Evolutionary conservation across 2,113 vertebrate species (phyloP).

Genomic region (Tupaia tana): DNA sequence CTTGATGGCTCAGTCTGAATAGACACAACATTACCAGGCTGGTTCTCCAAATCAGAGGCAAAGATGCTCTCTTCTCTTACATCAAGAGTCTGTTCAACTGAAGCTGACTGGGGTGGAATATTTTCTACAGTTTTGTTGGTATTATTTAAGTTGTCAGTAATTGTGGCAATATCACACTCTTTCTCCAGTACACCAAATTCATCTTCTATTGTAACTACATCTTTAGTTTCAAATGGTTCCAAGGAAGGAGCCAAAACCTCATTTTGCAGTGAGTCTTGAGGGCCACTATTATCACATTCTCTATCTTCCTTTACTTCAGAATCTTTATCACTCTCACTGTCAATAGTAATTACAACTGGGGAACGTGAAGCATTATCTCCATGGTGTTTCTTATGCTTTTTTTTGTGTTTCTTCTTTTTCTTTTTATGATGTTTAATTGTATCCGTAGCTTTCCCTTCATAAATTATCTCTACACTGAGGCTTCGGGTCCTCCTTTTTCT

Average conservation of each 20-base stretch:
- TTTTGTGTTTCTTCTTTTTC: conserved; percentile 95
- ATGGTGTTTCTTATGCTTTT: conserved; percentile 89
- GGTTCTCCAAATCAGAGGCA: conserved; percentile 52
- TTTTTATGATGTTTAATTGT: conserved; percentile 89
- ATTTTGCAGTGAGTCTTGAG: conserved; percentile 66
- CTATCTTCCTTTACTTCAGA: conserved; percentile 69
- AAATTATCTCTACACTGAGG: conserved; percentile 91
- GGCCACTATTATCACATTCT: conserved; percentile 64
- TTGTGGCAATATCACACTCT: conserved; percentile 14
- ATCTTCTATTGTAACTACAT: conserved; percentile 69
- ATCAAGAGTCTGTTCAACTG: conserved; percentile 61
- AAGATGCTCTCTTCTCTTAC: conserved; percentile 62
- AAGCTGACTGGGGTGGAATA: conserved; percentile 51
- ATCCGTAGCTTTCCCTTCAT: conserved; percentile 87
- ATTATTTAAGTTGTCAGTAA: conserved; percentile 55
- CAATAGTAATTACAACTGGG: conserved; percentile 91
- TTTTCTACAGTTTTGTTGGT: conserved; percentile 59
- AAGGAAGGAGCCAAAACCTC: conserved; percentile 62
- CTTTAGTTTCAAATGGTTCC: conserved; percentile 66
- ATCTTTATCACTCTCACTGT: conserved; percentile 91
- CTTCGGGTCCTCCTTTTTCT: conserved; percentile 89
- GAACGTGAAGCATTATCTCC: conserved; percentile 72
- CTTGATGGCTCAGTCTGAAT: conserved; percentile 74
- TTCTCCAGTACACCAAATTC: conserved; percentile 66
- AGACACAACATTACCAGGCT: conserved; percentile 33